phyloP scores from a whole-genome alignment of 2,888 invertebrate genomes.

The Oscheius sp. region DNA sequence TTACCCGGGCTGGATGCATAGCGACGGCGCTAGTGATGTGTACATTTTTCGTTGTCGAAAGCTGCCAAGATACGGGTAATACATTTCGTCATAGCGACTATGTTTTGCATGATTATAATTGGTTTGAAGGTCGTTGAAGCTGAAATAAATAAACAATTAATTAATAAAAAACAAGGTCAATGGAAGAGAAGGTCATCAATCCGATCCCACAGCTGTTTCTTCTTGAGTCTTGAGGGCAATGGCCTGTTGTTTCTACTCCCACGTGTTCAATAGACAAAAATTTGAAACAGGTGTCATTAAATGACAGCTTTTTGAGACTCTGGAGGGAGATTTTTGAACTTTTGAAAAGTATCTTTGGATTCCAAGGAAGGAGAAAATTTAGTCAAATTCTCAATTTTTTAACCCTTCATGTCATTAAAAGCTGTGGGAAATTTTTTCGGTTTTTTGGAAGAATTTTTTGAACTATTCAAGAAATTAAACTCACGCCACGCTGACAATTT shows the following conservation, averaged over 20 bases:
- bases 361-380: too few species aligned
- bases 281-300: background rate
- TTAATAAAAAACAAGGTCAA: too few species aligned
- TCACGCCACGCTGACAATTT: slow-evolving; percentile 51
- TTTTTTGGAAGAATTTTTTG: background rate
- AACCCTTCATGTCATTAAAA: too few species aligned
- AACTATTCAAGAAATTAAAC: too few species aligned
- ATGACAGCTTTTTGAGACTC: background rate
- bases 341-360: background rate
- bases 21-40: slow-evolving; percentile 54
- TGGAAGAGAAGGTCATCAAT: slow-evolving; percentile 3
- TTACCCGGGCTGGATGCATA: slow-evolving; percentile 47
- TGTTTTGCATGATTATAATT: slow-evolving; percentile 39
- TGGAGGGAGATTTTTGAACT: too few species aligned
- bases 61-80: slow-evolving; percentile 48
- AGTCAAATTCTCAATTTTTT: too few species aligned
- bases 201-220: slow-evolving; percentile 8
- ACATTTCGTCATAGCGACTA: slow-evolving; percentile 55
- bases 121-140: slow-evolving; percentile 28
- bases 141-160: slow-evolving; percentile 24
- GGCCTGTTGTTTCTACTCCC: slow-evolving; percentile 9
- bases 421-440: background rate
- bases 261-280: background rate
- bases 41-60: slow-evolving; percentile 49
- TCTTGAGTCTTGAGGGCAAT: background rate